phyloP scores from a whole-genome alignment of 2,797 vertebrate species.

The Phataginus tetradactyla region DNA sequence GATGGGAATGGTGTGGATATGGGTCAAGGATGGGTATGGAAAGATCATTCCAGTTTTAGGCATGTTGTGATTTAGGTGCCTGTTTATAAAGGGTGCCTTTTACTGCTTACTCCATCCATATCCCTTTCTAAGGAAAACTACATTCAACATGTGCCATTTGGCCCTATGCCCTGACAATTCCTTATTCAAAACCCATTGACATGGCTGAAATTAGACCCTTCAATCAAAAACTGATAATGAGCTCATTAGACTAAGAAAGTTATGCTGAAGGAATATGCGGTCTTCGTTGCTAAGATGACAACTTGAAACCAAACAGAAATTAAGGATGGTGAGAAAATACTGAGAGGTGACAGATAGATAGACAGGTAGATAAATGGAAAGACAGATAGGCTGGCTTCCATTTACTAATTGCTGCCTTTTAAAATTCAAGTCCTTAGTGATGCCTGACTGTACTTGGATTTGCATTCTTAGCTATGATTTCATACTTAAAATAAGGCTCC shows the following conservation, averaged over 20 bases:
- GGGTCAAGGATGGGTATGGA: background rate
- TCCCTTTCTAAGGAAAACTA: background rate
- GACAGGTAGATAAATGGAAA: background rate
- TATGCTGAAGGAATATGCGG: background rate
- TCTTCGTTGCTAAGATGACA: background rate
- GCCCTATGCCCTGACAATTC: background rate
- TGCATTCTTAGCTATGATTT: background rate
- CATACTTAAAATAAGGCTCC: background rate
- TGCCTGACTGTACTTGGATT: background rate
- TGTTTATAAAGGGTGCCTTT: background rate
- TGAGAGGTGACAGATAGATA: background rate
- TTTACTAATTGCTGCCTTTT: background rate
- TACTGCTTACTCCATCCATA: background rate
- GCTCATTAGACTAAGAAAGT: background rate
- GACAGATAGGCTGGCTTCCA: background rate
- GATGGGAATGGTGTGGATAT: background rate
- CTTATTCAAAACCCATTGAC: background rate
- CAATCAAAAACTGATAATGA: background rate
- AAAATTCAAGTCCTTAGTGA: background rate
- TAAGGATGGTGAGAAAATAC: background rate
- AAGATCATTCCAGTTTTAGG: background rate
- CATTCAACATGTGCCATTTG: background rate
- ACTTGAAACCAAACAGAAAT: background rate
- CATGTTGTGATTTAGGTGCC: background rate
- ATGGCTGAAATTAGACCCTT: background rate